Percentiles rank a stretch among this genome's conserved stretches.
Evolutionary conservation across 1,140 invertebrate genomes (phyloP).

Genomic region (Zaprionus tsacasi): DNA sequence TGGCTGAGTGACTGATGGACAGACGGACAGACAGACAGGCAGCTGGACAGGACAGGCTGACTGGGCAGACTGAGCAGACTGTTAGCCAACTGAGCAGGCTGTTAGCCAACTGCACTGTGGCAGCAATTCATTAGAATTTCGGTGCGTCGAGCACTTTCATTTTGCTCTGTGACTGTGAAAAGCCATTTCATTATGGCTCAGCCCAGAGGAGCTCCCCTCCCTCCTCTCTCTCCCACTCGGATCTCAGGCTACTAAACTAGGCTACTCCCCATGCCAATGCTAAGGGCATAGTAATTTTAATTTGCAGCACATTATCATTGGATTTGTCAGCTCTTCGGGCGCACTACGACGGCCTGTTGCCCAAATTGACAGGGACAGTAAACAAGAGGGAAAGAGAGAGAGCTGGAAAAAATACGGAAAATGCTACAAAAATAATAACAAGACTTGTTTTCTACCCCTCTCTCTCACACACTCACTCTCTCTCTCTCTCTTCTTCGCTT

Average conservation of each 20-base stretch:
- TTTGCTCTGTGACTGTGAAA: constrained; percentile 44
- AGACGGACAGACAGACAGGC: not conserved
- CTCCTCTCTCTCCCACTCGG: constrained; percentile 11
- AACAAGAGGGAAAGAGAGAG: constrained; percentile 6
- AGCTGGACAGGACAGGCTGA: not conserved
- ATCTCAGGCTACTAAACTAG: constrained; percentile 12
- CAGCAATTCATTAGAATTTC: constrained; percentile 70
- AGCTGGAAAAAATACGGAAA: not conserved
- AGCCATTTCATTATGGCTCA: constrained; percentile 68
- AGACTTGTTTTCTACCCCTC: constrained; percentile 16
- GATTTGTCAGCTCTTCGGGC: constrained; percentile 47
- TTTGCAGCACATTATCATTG: constrained; percentile 73
- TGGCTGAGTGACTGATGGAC: not conserved
- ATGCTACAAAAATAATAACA: constrained; percentile 30
- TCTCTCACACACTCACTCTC: not conserved
- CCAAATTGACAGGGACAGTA: constrained; percentile 60
- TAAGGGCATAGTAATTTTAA: constrained; percentile 73
- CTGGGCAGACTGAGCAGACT: not conserved
- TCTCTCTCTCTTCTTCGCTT: not conserved
- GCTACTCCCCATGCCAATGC: constrained; percentile 48
- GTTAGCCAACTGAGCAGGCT: not conserved
- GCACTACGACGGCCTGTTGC: constrained; percentile 15
- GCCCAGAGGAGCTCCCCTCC: constrained; percentile 2
- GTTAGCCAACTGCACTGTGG: not conserved
- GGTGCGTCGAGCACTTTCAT: constrained; percentile 55